These are phyloP conservation scores for Sparidentex hasta DNA, from an alignment of 2,797 vertebrate genomes.

Conservation along the genomic window DNA sequence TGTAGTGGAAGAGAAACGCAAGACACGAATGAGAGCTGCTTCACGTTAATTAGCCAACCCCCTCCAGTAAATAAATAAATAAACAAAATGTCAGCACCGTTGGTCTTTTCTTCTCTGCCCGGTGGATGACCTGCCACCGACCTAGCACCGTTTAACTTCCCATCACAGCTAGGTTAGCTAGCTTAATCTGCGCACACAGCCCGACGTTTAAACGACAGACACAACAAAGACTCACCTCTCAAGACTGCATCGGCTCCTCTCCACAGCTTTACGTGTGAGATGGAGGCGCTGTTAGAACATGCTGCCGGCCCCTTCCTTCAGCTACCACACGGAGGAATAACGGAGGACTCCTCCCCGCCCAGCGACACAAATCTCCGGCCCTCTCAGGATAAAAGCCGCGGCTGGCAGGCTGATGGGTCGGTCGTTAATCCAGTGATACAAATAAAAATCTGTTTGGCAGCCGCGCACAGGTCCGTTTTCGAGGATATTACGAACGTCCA, in stretches of 20 bases:
- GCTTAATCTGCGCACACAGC: constrained; percentile 15
- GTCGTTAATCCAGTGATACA: constrained; percentile 72
- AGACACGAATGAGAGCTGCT: not conserved
- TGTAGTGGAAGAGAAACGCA: not conserved
- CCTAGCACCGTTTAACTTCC: constrained; percentile 23
- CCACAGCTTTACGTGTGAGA: constrained; percentile 37
- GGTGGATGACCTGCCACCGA: constrained; percentile 23
- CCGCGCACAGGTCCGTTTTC: constrained; percentile 42
- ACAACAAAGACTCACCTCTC: constrained; percentile 75
- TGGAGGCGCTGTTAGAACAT: constrained; percentile 59
- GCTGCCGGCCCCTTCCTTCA: constrained; percentile 41
- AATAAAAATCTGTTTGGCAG: constrained; percentile 51
- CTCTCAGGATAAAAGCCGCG: constrained; percentile 72
- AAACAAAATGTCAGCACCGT: not conserved
- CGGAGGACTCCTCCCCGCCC: constrained; percentile 75
- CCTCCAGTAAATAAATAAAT: not conserved
- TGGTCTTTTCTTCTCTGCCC: not conserved
- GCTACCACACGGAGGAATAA: constrained; percentile 56
- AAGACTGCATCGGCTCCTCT: constrained; percentile 64
- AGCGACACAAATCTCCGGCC: constrained; percentile 78
- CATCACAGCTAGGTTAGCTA: constrained; percentile 16
- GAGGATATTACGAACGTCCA: constrained; percentile 41
- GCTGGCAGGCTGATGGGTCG: constrained; percentile 55
- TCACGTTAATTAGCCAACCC: not conserved
- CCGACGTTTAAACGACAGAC: not conserved